These are phyloP conservation scores for Merops nubicus DNA, from an alignment of 2,113 vertebrate genomes.

Conservation along the genomic window DNA sequence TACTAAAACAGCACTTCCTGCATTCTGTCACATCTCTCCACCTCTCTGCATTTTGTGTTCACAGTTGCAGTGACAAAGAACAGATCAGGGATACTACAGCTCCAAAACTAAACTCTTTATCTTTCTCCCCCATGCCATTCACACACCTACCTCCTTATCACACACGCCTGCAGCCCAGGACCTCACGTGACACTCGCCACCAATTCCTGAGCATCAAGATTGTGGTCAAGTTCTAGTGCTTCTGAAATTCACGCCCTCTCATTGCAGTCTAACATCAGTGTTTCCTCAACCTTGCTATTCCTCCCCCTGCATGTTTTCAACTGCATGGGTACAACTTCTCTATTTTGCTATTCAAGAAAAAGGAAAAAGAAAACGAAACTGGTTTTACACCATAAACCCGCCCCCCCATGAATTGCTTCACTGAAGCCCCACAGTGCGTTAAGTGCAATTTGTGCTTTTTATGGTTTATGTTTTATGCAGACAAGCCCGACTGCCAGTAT, in stretches of 20 bases:
- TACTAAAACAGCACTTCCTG: neutral
- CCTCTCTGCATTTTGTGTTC: neutral
- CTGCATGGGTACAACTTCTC: neutral
- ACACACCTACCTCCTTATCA: neutral
- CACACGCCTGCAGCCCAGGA: neutral
- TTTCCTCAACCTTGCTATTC: neutral
- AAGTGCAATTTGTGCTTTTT: neutral
- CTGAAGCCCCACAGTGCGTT: neutral
- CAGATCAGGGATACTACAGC: neutral
- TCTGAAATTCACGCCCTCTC: neutral
- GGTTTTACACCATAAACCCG: neutral
- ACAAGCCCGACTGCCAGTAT: neutral
- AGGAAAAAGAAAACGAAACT: constrained; percentile 25
- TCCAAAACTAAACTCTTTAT: neutral
- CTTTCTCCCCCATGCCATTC: neutral
- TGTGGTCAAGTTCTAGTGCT: neutral
- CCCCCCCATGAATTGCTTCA: neutral
- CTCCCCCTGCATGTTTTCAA: fast-evolving
- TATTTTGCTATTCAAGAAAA: constrained; percentile 5
- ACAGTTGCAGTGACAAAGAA: neutral
- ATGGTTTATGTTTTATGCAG: no score
- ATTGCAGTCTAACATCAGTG: fast-evolving
- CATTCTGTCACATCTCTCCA: neutral
- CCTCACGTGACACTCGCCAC: neutral
- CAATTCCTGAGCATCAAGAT: neutral